Evolutionary conservation across 1,140 invertebrate species (phyloP).

Genomic region (Maconellicoccus hirsutus): DNA sequence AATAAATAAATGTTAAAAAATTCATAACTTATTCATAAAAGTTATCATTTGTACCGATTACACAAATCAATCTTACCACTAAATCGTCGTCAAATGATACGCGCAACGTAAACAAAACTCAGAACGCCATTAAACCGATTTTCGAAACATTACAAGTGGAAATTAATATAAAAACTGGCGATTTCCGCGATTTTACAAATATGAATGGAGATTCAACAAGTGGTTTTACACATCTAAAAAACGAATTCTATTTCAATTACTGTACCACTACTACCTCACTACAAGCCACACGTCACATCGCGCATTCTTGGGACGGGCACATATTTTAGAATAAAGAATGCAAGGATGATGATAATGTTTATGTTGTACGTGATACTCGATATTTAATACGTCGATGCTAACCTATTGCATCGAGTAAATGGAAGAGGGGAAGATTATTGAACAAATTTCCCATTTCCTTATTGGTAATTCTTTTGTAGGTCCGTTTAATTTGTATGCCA

Average conservation of each 20-base stretch:
- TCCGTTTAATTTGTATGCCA: background rate
- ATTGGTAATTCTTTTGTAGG: background rate
- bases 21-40: no score
- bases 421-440: background rate
- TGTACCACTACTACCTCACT: background rate
- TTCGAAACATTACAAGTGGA: background rate
- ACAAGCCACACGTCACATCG: constrained; percentile 6
- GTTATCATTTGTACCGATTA: no score
- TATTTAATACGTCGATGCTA: background rate
- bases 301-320: constrained; percentile 6
- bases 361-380: constrained; percentile 7
- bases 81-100: background rate
- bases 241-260: constrained; percentile 2
- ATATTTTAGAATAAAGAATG: constrained; percentile 1
- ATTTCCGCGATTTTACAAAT: background rate
- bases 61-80: background rate
- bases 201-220: background rate
- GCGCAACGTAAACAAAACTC: background rate
- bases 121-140: background rate
- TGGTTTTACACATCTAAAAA: background rate
- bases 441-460: background rate
- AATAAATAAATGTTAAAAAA: no score
- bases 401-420: background rate
- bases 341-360: constrained; percentile 9
- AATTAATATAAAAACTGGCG: background rate